Percentiles rank a stretch among this genome's conserved stretches.
phyloP scores from a whole-genome alignment of 2,113 vertebrate species.

The Cyphomyrus plagiostoma region DNA sequence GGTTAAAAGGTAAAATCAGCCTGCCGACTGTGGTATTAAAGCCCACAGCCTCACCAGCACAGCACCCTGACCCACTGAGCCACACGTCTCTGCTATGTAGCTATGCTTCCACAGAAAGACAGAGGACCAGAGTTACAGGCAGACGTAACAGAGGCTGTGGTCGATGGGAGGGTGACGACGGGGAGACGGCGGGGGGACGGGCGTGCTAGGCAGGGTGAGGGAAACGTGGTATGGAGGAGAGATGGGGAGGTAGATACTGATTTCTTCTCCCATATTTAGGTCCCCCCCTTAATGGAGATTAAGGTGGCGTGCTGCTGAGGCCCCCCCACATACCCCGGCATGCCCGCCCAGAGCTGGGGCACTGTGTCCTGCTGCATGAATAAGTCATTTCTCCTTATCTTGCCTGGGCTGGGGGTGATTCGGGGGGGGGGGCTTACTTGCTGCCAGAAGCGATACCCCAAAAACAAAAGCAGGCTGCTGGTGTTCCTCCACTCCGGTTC shows the following conservation, averaged over 20 bases:
- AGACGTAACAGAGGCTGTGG: neutral
- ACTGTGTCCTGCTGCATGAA: neutral
- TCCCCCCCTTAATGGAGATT: neutral
- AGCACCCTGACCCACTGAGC: neutral
- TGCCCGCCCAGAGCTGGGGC: neutral
- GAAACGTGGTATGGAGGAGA: neutral
- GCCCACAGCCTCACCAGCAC: neutral
- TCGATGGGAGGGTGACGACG: neutral
- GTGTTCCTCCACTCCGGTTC: neutral
- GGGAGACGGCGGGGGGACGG: neutral
- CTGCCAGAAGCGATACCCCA: neutral
- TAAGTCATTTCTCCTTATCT: neutral
- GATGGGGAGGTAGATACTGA: neutral
- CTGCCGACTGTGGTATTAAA: neutral
- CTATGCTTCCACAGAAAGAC: neutral
- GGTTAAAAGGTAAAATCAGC: neutral
- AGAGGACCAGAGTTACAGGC: neutral
- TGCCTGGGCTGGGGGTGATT: neutral
- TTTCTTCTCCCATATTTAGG: neutral
- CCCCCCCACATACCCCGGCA: neutral
- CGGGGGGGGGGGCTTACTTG: neutral
- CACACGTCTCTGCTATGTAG: neutral
- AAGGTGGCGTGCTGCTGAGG: neutral
- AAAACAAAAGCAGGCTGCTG: neutral
- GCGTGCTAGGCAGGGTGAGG: neutral